Conservation (phyloP, 2,888 invertebrate genomes). For the Cheilosia scutellata region DNA sequence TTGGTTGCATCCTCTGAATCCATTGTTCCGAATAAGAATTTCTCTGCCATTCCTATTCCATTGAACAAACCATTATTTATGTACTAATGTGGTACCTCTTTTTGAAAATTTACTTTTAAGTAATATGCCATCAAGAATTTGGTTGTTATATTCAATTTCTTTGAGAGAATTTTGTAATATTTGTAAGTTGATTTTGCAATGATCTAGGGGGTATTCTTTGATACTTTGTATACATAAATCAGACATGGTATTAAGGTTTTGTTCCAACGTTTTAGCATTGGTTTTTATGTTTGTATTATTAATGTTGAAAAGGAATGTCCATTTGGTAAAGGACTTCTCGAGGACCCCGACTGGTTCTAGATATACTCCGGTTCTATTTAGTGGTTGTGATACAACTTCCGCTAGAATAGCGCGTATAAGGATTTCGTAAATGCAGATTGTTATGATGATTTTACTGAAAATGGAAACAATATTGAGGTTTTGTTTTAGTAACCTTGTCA, state of each 20-base stretch:
- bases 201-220: slow-evolving; percentile 5
- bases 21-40: slow-evolving; percentile 20
- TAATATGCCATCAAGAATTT: slow-evolving; percentile 16
- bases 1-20: slow-evolving; percentile 1
- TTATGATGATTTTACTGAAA: too few relatives aligned
- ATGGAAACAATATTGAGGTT: too few relatives aligned
- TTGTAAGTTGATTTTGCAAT: slow-evolving; percentile 7
- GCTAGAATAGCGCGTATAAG: too few relatives aligned
- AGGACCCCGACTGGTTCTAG: slow-evolving; percentile 12
- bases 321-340: slow-evolving; percentile 1
- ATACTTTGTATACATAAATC: slow-evolving; percentile 6
- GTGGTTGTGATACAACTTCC: not conserved
- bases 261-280: slow-evolving; percentile 9
- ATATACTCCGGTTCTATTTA: slow-evolving; percentile 26
- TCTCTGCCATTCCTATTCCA: slow-evolving; percentile 19
- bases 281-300: slow-evolving; percentile 7
- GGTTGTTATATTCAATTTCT: slow-evolving; percentile 13
- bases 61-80: slow-evolving; percentile 13
- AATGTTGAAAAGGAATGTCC: slow-evolving; percentile 1
- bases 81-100: slow-evolving; percentile 5
- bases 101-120: not conserved
- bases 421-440: too few relatives aligned
- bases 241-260: slow-evolving; percentile 9
- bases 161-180: slow-evolving; percentile 7
- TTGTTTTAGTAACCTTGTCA: too few relatives aligned